Conservation (phyloP, 2,113 vertebrate species). For the Urocolius indicus region DNA sequence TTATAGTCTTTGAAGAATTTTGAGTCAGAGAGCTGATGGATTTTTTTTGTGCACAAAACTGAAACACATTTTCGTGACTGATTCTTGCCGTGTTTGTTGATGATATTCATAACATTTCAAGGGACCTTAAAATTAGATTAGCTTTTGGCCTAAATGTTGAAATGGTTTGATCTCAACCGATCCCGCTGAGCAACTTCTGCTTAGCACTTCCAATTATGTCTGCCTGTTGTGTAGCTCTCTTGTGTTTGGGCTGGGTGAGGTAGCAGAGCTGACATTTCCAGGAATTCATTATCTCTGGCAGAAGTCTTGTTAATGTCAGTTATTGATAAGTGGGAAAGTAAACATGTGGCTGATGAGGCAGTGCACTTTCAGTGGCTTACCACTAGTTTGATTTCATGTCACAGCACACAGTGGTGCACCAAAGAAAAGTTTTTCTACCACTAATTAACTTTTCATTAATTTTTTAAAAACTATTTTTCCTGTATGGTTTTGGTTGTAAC, state of each 20-base stretch:
- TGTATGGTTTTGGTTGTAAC: background rate
- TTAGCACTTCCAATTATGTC: background rate
- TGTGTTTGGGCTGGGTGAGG: conserved; percentile 11
- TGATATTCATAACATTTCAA: conserved; percentile 33
- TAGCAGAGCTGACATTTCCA: conserved; percentile 23
- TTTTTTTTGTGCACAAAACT: conserved; percentile 10
- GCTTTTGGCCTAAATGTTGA: background rate
- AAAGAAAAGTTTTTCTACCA: background rate
- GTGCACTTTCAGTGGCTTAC: background rate
- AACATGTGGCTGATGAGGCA: background rate
- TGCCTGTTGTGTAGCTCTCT: background rate
- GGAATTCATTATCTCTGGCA: conserved; percentile 53
- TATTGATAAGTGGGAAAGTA: conserved; percentile 42
- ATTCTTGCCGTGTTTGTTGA: background rate
- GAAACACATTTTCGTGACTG: conserved; percentile 2
- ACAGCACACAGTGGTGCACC: background rate
- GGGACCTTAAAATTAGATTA: conserved; percentile 28
- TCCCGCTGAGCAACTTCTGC: background rate
- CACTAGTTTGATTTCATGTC: background rate
- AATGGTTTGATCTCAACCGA: conserved; percentile 19
- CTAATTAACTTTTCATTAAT: background rate
- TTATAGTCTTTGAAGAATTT: conserved; percentile 26
- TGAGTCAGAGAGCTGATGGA: background rate
- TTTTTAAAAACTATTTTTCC: background rate
- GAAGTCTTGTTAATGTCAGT: background rate